These are phyloP conservation scores for Indri indri DNA, from an alignment of 2,113 vertebrate species.

Conservation along the genomic window DNA sequence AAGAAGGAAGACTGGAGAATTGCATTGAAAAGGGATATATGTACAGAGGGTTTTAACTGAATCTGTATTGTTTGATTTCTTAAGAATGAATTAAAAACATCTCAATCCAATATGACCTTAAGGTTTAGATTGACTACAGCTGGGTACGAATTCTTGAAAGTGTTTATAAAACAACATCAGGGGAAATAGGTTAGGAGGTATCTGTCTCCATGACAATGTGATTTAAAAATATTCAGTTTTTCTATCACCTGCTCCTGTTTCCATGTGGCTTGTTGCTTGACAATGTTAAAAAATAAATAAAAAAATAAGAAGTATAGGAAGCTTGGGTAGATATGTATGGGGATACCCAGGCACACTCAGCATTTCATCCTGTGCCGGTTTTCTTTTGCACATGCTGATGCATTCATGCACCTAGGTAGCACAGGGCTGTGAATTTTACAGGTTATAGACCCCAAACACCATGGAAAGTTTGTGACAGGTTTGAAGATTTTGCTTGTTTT, in stretches of 20 bases:
- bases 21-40: not conserved
- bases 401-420: not conserved
- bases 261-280: not conserved
- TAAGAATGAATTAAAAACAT: not conserved
- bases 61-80: not conserved
- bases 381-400: not conserved
- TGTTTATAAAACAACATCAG: not conserved
- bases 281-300: not conserved
- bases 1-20: not conserved
- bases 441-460: not conserved
- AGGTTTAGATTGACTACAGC: not conserved
- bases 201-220: not conserved
- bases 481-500: not conserved
- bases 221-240: slow-evolving; percentile 3
- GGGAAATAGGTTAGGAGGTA: not conserved
- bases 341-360: not conserved
- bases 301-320: not conserved
- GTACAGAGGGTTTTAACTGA: not conserved
- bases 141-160: not conserved
- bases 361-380: not conserved
- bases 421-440: not conserved
- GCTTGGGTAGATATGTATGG: not conserved
- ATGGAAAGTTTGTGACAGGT: not conserved
- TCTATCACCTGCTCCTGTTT: not conserved
- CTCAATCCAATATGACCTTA: not conserved